Evolutionary conservation across 2,888 invertebrate genomes (phyloP).

Genomic region (Perizoma affinitatum): DNA sequence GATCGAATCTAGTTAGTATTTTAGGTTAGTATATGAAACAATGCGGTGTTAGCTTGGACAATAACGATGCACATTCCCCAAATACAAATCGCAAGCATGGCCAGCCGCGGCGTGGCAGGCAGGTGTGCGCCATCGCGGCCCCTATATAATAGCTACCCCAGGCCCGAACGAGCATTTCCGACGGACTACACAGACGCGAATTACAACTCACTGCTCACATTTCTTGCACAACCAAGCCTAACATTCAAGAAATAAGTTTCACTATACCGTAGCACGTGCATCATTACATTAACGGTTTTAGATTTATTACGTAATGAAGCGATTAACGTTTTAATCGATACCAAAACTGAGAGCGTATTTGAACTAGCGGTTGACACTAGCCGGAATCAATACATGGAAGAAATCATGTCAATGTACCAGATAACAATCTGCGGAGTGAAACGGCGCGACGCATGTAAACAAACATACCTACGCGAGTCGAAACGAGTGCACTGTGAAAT

Average conservation of each 20-base stretch:
- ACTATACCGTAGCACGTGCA: constrained; percentile 53
- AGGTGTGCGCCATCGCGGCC: constrained; percentile 65
- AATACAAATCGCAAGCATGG: constrained; percentile 9
- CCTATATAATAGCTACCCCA: constrained; percentile 41
- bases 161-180: constrained; percentile 50
- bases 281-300: constrained; percentile 59
- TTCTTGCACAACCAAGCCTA: constrained; percentile 33
- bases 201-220: constrained; percentile 45
- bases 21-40: background rate
- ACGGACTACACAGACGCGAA: constrained; percentile 54
- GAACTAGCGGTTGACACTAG: constrained; percentile 23
- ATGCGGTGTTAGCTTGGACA: background rate
- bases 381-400: constrained; percentile 25
- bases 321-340: constrained; percentile 48
- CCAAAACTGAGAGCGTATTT: constrained; percentile 36
- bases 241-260: constrained; percentile 38
- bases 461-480: constrained; percentile 63
- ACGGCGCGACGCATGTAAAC: constrained; percentile 57
- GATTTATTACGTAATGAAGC: constrained; percentile 57
- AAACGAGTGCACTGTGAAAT: constrained; percentile 65
- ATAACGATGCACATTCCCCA: background rate
- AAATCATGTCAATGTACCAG: constrained; percentile 18
- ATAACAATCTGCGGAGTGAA: constrained; percentile 34
- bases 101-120: constrained; percentile 59
- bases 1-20: background rate